phyloP scores from a whole-genome alignment of 2,888 invertebrate species.

The Aphidius colemani region DNA sequence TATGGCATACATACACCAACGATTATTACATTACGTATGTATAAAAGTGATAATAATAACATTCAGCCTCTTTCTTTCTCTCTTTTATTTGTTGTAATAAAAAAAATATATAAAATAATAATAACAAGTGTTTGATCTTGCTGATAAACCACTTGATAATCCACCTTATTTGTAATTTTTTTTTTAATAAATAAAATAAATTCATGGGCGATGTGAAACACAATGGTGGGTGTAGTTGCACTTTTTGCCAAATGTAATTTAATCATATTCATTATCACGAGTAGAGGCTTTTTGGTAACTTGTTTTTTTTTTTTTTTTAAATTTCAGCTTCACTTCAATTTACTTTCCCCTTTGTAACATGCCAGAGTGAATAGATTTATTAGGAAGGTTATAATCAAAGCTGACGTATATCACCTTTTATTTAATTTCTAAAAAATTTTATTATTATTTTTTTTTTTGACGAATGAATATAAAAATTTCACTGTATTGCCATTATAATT shows the following conservation, averaged over 20 bases:
- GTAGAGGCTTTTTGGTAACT: constrained; percentile 23
- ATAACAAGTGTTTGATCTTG: constrained; percentile 21
- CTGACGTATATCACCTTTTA: constrained; percentile 15
- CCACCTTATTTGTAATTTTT: constrained; percentile 9
- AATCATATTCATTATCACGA: constrained; percentile 59
- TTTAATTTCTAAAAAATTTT: not conserved
- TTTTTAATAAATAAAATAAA: too few species aligned
- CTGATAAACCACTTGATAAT: constrained; percentile 11
- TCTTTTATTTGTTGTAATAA: constrained; percentile 3
- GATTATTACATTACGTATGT: constrained; percentile 60
- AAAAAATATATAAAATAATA: not conserved
- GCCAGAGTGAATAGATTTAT: not conserved
- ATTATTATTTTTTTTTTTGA: not conserved
- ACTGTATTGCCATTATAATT: not conserved
- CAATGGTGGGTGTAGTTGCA: constrained; percentile 49
- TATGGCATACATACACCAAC: constrained; percentile 57
- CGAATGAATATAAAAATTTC: not conserved
- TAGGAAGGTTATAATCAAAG: constrained; percentile 20
- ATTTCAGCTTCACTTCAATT: constrained; percentile 15
- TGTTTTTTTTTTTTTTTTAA: constrained; percentile 15
- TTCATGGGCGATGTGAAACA: constrained; percentile 17
- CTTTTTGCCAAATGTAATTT: constrained; percentile 51
- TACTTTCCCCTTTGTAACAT: constrained; percentile 6
- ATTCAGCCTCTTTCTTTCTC: constrained; percentile 28
- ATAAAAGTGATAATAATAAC: constrained; percentile 52